These are phyloP conservation scores for Xenus cinereus DNA, from an alignment of 2,113 vertebrate species.

Conservation along the genomic window DNA sequence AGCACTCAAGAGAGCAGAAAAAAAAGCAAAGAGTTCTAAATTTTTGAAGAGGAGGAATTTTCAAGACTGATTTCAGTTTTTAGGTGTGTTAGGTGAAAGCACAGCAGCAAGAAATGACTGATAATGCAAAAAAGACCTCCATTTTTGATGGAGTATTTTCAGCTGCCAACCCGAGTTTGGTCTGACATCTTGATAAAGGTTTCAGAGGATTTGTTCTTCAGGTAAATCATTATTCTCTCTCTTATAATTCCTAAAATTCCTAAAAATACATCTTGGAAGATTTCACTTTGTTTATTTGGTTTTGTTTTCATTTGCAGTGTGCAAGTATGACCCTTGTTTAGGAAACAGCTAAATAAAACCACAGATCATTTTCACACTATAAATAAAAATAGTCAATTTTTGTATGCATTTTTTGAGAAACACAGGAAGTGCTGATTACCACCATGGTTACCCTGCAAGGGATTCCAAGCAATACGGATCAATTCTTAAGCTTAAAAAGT, in stretches of 20 bases:
- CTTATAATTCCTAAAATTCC: neutral
- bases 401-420: neutral
- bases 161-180: neutral
- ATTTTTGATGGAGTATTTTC: neutral
- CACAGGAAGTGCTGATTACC: neutral
- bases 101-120: neutral
- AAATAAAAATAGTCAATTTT: neutral
- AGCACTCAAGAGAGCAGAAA: neutral
- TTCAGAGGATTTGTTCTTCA: neutral
- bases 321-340: neutral
- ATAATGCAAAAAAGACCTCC: neutral
- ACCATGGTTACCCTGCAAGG: neutral
- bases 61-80: neutral
- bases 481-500: neutral
- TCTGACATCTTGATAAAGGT: neutral
- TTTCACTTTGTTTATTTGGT: neutral
- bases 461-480: neutral
- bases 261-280: neutral
- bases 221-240: neutral
- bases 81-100: neutral
- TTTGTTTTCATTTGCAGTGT: neutral
- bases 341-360: neutral
- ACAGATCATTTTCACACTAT: neutral
- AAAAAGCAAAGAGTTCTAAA: neutral
- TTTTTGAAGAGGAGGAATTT: neutral